A percentile compares a stretch with the other conserved stretches of the same genome.
Evolutionary conservation across 2,113 vertebrate genomes (phyloP).

Genomic region (Nerophis ophidion): DNA sequence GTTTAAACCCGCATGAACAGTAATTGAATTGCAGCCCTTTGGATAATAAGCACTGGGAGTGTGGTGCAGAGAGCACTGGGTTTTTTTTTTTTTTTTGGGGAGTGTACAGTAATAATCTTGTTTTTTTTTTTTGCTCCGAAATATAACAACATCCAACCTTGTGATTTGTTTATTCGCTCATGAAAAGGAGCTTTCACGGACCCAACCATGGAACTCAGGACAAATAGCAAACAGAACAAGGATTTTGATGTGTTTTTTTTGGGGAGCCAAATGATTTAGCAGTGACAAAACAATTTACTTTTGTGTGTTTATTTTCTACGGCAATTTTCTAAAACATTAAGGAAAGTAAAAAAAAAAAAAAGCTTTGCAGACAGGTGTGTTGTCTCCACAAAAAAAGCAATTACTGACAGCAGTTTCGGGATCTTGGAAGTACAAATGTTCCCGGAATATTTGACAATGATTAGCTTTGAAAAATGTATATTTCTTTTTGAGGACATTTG

Average conservation of each 20-base stretch:
- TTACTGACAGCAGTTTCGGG: not conserved
- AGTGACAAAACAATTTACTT: not conserved
- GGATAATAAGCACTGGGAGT: constrained; percentile 2
- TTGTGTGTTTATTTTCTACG: not conserved
- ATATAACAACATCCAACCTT: not conserved
- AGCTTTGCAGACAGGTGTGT: not conserved
- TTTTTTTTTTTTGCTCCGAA: not conserved
- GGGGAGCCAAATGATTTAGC: no score
- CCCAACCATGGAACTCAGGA: not conserved
- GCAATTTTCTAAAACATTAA: not conserved
- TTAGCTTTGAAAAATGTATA: not conserved
- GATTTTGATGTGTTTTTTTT: not conserved
- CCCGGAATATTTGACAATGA: no score
- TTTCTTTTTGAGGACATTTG: no score
- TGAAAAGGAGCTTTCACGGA: not conserved
- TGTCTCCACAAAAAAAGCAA: not conserved
- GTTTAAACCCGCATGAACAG: constrained; percentile 3
- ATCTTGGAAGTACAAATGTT: not conserved
- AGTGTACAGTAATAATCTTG: not conserved
- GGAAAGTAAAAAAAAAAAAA: not conserved
- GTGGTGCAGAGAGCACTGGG: not conserved
- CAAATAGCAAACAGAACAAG: not conserved
- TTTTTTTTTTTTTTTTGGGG: no score
- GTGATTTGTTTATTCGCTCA: no score
- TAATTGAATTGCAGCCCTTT: constrained; percentile 6